Conservation (phyloP, 1,140 invertebrate genomes). For the Trichonephila inaurata region DNA sequence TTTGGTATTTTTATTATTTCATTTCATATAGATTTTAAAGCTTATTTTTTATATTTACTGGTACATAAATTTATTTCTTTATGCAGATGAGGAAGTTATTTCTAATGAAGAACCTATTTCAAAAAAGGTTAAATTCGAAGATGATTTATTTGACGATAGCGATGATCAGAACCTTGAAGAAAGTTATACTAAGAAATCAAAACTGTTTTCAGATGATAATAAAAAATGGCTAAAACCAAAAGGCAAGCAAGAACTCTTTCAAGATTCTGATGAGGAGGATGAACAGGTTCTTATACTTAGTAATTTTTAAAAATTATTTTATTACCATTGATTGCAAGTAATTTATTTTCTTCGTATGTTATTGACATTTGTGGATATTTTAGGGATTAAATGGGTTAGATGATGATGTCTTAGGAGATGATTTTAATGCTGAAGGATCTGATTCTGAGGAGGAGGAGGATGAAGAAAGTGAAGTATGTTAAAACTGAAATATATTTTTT, state of each 20-base stretch:
- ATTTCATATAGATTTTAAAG: no score
- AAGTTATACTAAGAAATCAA: conserved; percentile 30
- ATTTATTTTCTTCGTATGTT: background rate
- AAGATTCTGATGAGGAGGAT: conserved; percentile 69
- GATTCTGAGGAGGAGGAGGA: conserved; percentile 67
- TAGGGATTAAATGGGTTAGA: conserved; percentile 29
- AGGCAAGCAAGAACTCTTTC: conserved; percentile 79
- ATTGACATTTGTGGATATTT: background rate
- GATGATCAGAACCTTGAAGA: background rate
- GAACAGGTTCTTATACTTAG: background rate
- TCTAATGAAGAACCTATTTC: background rate
- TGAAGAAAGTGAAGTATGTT: conserved; percentile 79
- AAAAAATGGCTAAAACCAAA: conserved; percentile 85
- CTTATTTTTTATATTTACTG: no score
- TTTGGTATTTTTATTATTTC: no score
- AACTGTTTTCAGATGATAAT: conserved; percentile 86
- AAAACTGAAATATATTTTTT: background rate
- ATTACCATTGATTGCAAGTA: no score
- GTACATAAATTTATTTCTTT: background rate
- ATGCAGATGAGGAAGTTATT: background rate
- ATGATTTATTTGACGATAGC: no score
- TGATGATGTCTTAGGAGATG: conserved; percentile 82
- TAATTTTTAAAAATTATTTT: background rate
- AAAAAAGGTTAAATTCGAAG: no score
- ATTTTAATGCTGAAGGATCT: conserved; percentile 71